These are phyloP conservation scores for Oxytorus armatus DNA, from an alignment of 2,888 invertebrate species.

Conservation along the genomic window DNA sequence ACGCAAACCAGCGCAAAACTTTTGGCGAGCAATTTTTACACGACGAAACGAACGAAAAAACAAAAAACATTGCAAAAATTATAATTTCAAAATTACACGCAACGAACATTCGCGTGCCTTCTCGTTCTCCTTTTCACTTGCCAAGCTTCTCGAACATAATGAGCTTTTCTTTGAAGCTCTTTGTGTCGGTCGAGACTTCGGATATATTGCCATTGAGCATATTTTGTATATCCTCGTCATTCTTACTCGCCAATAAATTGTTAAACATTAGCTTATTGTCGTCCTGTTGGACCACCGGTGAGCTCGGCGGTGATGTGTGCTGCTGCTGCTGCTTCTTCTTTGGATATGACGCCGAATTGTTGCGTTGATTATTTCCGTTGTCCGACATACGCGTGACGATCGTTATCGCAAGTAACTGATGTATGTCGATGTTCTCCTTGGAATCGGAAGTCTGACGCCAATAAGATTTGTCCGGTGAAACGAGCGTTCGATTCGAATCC, in stretches of 20 bases:
- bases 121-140: slow-evolving; percentile 74
- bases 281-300: slow-evolving; percentile 79
- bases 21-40: slow-evolving; percentile 30
- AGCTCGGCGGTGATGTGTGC: slow-evolving; percentile 77
- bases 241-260: slow-evolving; percentile 79
- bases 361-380: slow-evolving; percentile 79
- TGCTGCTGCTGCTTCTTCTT: slow-evolving; percentile 78
- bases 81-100: slow-evolving; percentile 33
- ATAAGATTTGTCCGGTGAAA: slow-evolving; percentile 76
- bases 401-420: slow-evolving; percentile 80
- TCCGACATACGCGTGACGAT: slow-evolving; percentile 81
- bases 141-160: slow-evolving; percentile 83
- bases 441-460: slow-evolving; percentile 80
- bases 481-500: slow-evolving; percentile 70
- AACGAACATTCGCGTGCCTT: slow-evolving; percentile 4
- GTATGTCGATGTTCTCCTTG: slow-evolving; percentile 81
- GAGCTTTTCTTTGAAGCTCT: slow-evolving; percentile 83
- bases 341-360: slow-evolving; percentile 76
- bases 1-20: too few relatives aligned
- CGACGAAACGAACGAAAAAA: slow-evolving; percentile 38
- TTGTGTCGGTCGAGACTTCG: slow-evolving; percentile 82
- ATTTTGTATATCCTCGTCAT: slow-evolving; percentile 82
- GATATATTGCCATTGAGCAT: slow-evolving; percentile 84
- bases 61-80: slow-evolving; percentile 7
- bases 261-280: slow-evolving; percentile 81